Evolutionary conservation across 2,113 vertebrate species (phyloP).

Genomic region (Notarius lentiginosus): DNA sequence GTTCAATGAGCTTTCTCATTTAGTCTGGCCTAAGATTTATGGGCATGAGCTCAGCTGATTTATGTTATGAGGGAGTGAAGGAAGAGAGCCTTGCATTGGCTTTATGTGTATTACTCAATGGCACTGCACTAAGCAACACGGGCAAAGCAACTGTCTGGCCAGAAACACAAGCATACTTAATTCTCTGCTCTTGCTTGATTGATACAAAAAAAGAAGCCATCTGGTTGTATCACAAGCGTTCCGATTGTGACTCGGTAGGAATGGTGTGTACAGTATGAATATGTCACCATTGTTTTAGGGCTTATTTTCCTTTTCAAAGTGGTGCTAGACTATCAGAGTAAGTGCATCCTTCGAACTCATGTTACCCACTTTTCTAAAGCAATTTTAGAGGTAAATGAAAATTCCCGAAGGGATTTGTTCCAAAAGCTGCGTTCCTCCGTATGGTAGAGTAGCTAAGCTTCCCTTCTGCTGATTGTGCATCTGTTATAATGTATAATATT

Average conservation of each 20-base stretch:
- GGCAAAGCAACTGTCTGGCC: constrained; percentile 25
- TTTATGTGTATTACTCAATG: constrained; percentile 49
- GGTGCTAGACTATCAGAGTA: constrained; percentile 11
- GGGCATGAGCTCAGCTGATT: constrained; percentile 54
- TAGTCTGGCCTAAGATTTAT: constrained; percentile 53
- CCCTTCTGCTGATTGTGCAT: constrained; percentile 6
- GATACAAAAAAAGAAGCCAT: neutral
- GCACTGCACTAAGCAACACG: constrained; percentile 44
- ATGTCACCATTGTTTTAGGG: neutral
- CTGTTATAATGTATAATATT: constrained; percentile 11
- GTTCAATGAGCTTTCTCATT: constrained; percentile 56
- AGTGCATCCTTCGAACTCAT: neutral
- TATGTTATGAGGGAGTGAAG: constrained; percentile 48
- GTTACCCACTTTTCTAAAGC: neutral
- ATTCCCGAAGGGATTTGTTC: constrained; percentile 29
- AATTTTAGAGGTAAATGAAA: neutral
- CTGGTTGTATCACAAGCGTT: neutral
- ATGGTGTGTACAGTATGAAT: neutral
- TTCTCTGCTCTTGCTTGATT: constrained; percentile 5
- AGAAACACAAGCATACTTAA: constrained; percentile 14
- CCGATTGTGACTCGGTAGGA: neutral
- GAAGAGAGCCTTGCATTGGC: constrained; percentile 34
- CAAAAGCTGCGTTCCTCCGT: constrained; percentile 1
- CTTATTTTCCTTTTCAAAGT: neutral
- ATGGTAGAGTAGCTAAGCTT: constrained; percentile 13